Evolutionary conservation across 2,888 invertebrate species (phyloP), one percentile per base, ranked within the genome.

Genomic region (Pasiphila rectangulata): DNA sequence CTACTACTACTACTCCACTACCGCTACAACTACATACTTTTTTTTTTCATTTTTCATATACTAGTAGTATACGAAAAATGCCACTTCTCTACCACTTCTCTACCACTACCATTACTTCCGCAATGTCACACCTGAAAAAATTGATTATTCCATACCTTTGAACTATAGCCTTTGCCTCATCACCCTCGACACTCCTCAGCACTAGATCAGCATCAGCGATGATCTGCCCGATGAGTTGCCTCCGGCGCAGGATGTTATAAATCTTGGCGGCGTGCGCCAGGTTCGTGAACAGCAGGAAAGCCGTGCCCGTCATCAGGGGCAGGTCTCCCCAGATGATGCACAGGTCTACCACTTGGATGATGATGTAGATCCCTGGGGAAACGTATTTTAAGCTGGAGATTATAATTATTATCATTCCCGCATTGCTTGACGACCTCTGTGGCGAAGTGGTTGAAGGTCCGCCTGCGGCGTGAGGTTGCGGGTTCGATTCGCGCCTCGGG

Each of bases 271-370:
- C 69, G 12, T 89, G 87, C 0, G 85, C 80, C 54, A 88, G 47
- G 60, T 87, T 89, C 0, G 89, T 89, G 65, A 87, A 83, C 12
- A 89, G 69, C 1, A 89, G 56, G 60, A 84, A 88, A 0, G 84
- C 81, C 0, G 79, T 78, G 1, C 75, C 79, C 0, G 88, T 88
- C 89, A 89, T 89, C 38, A 83, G 61, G 0, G 81, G 76, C 3
- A 89, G 62, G 57, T 89, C 64, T 0, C 88, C 89, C 89, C 90
- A 86, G 6, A 88, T 85, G 19, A 77, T 58, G 42, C 72, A 74
- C 37, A 91, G 57, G 57, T 90, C 89, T 2, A 87, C 75, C 0
- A 84, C 63, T 72, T 91, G 90, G 16, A 83, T 81, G 9, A 86
- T 59, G 0, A 89, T 58, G 59, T 84, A 90, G 2, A 75, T 75